Conservation (phyloP, 92 coral and sea anemone genomes). For the Epizoanthus ramosus region DNA sequence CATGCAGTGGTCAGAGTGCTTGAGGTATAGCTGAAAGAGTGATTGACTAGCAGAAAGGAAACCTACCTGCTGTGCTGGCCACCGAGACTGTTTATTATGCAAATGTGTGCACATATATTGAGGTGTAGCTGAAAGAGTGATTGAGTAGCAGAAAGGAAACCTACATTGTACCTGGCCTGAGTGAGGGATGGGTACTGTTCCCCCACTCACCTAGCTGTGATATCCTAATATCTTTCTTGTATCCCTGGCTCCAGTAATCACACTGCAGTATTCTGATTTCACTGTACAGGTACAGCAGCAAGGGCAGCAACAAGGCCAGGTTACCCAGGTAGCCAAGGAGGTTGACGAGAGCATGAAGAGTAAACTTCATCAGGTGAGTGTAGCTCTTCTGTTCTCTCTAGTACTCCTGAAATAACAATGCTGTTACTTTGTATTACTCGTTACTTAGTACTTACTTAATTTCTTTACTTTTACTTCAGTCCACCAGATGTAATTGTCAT, state of each 20-base stretch:
- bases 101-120: no score
- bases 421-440: no score
- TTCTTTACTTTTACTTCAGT: no score
- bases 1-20: no score
- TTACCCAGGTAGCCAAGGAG: conserved; percentile 62
- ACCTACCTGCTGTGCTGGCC: background rate
- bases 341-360: conserved; percentile 67
- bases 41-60: background rate
- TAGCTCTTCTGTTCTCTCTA: background rate
- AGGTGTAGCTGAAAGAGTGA: no score
- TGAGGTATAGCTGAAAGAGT: background rate
- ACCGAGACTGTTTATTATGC: background rate
- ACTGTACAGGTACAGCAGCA: conserved; percentile 22
- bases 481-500: no score
- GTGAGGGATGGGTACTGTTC: no score
- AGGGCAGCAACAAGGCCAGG: conserved; percentile 36
- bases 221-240: background rate
- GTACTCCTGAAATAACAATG: background rate
- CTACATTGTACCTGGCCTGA: no score
- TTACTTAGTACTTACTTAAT: no score
- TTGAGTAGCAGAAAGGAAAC: no score
- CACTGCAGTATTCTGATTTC: background rate
- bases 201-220: no score
- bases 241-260: background rate
- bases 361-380: conserved; percentile 74